These are phyloP conservation scores for Labeo catla DNA, from an alignment of 2,113 vertebrate species.

Conservation along the genomic window DNA sequence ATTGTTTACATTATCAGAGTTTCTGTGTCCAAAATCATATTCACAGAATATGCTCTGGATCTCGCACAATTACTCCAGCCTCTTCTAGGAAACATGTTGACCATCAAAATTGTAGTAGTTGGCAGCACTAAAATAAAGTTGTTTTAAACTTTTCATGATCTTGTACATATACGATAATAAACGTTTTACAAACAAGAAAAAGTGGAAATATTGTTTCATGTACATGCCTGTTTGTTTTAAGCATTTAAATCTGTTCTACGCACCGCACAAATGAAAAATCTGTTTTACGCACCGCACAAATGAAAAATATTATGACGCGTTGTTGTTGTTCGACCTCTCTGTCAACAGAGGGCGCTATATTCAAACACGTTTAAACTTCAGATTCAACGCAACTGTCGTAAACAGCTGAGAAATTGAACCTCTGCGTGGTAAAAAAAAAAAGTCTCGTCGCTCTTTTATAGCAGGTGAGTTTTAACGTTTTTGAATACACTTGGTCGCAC, in stretches of 20 bases:
- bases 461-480: not conserved
- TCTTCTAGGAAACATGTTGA: not conserved
- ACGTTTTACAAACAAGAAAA: conserved; percentile 8
- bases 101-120: conserved; percentile 1
- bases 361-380: not conserved
- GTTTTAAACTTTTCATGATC: conserved; percentile 62
- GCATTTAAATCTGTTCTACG: not conserved
- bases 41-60: not conserved
- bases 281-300: too few species aligned
- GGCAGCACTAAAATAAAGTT: conserved; percentile 43
- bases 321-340: not conserved
- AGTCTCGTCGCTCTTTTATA: not conserved
- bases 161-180: conserved; percentile 37
- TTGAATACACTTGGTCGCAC: not conserved
- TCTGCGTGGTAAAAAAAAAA: not conserved
- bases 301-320: not conserved
- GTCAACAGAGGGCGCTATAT: conserved; percentile 1
- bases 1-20: not conserved
- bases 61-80: not conserved
- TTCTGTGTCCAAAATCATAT: not conserved
- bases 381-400: conserved; percentile 5
- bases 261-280: too few species aligned
- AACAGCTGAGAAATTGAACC: not conserved
- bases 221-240: not conserved
- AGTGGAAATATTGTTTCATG: not conserved